Conservation (phyloP, 2,797 vertebrate species). For the Dermochelys coriacea region DNA sequence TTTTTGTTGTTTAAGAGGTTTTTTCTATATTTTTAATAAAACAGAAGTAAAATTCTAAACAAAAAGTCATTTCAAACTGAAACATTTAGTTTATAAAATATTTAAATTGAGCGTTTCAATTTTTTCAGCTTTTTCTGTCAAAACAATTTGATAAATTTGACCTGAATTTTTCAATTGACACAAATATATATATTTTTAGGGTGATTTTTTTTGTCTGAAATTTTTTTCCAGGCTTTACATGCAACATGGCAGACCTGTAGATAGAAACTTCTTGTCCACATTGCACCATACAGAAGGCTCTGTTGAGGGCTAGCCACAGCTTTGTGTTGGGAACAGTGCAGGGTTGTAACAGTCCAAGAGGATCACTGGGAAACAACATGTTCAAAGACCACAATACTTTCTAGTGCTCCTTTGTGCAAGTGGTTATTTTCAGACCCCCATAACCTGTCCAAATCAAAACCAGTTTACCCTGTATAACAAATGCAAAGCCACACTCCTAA, state of each 20-base stretch:
- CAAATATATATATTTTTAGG: background rate
- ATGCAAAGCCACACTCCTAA: background rate
- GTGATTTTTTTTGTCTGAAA: background rate
- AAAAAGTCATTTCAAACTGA: background rate
- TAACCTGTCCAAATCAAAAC: background rate
- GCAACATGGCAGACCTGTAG: background rate
- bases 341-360: background rate
- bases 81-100: background rate
- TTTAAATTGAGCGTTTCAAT: background rate
- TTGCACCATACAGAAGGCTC: background rate
- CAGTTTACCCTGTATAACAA: background rate
- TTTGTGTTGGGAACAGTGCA: background rate
- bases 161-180: background rate
- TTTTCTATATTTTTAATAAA: background rate
- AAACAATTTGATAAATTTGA: background rate
- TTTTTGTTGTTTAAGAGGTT: background rate
- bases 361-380: background rate
- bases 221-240: fast-evolving
- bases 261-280: background rate
- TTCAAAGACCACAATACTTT: background rate
- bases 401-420: background rate
- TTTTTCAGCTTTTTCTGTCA: background rate
- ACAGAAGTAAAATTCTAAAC: background rate
- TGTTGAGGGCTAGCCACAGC: background rate
- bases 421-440: background rate